A percentile compares a stretch with the other conserved stretches of the same genome.
Conservation (phyloP, 1,140 invertebrate genomes). For the Solenopsis invicta region DNA sequence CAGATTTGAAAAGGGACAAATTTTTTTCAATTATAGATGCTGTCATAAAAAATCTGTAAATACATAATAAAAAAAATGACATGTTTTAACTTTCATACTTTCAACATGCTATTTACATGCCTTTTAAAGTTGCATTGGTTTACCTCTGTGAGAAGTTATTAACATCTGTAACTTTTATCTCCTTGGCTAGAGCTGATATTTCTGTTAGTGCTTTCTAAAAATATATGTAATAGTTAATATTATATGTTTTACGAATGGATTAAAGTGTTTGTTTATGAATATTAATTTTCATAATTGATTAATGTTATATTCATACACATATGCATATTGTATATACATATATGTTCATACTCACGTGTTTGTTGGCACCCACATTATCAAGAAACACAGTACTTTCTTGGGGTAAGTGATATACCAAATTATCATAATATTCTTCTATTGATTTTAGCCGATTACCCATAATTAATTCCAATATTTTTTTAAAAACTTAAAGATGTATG, state of each 20-base stretch:
- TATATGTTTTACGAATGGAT: neutral
- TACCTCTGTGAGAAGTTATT: neutral
- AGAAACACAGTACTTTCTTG: too few species aligned
- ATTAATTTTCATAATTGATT: neutral
- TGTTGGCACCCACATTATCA: neutral
- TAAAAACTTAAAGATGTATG: neutral
- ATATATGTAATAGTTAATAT: too few species aligned
- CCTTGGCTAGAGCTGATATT: neutral
- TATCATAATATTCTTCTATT: neutral
- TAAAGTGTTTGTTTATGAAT: neutral
- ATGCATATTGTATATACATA: neutral
- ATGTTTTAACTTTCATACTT: neutral
- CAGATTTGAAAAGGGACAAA: slow-evolving; percentile 8
- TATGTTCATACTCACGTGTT: neutral
- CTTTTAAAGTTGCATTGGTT: neutral
- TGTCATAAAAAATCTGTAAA: slow-evolving; percentile 19
- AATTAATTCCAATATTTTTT: neutral
- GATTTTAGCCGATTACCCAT: neutral
- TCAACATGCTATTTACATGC: neutral
- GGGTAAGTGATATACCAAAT: neutral
- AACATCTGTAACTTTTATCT: neutral
- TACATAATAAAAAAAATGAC: neutral
- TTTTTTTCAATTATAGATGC: neutral
- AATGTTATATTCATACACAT: neutral
- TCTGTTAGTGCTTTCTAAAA: neutral